Evolutionary conservation across 2,888 invertebrate genomes (phyloP), one percentile per base, ranked within the genome.

Genomic region (Xiphydria camelus): DNA sequence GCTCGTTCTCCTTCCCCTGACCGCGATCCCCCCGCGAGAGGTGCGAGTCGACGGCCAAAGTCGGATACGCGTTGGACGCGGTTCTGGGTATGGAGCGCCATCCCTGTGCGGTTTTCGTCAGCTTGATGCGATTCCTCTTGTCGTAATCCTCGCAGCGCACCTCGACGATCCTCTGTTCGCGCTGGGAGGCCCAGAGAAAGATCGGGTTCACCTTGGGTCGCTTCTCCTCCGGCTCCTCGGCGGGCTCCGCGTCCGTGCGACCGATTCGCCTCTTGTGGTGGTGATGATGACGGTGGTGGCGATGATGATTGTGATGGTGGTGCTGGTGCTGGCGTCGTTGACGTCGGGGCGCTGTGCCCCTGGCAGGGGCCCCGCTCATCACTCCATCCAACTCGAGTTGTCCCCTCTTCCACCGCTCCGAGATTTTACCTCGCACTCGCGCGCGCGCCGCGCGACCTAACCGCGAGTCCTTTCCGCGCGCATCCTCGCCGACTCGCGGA

Each of bases 111-210:
- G 90, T 90, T 72, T 90, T 90, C 59, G 89, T 88, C 70, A 91
- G 79, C 64, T 88, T 85, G 66, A 91, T 88, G 49, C 91, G 87
- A 78, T 91, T 91, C 47, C 89, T 80, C 73, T 87, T 84, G 79
- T 91, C 91, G 81, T 91, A 91, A 75, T 91, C 91, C 77, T 91
- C 91, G 78, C 90, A 90, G 76, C 86, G 84, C 62, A 91, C 90
- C 76, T 89, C 88, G 70, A 89, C 85, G 75, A 91, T 89, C 71
- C 83, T 83, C 53, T 88, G 87, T 76, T 89, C 87, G 62, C 83
- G 83, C 75, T 89, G 88, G 70, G 87, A 86, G 52, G 88, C 88
- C 90, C 91, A 91, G 59, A 91, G 82, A 76, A 91, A 91, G 57
- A 91, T 87, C 57, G 91, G 91, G 69, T 89, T 88, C 60, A 89